Evolutionary conservation across 2,888 invertebrate species (phyloP).

Genomic region (Terebella lapidaria): DNA sequence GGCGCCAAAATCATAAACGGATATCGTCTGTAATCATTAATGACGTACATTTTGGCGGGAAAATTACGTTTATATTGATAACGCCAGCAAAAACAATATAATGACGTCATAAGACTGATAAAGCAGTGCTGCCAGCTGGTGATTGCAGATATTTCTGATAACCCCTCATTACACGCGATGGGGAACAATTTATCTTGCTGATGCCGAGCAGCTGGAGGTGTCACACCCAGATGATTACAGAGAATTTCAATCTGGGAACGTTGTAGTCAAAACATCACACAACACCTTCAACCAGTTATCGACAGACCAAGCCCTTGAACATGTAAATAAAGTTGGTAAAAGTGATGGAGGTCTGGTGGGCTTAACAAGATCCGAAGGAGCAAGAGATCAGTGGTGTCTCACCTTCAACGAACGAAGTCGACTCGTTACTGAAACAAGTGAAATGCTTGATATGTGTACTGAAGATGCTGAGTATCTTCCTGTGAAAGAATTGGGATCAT

Average conservation of each 20-base stretch:
- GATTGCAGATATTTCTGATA: too few relatives aligned
- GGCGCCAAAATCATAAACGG: too few relatives aligned
- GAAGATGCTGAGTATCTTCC: too few relatives aligned
- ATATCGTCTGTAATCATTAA: too few relatives aligned
- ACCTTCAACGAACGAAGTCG: not conserved
- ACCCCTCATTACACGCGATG: constrained; percentile 5
- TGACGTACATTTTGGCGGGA: too few relatives aligned
- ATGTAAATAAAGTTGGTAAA: not conserved
- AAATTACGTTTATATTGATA: too few relatives aligned
- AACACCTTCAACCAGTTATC: not conserved
- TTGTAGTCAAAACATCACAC: not conserved
- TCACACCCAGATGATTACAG: not conserved
- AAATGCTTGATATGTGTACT: not conserved
- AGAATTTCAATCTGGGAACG: not conserved
- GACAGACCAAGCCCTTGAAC: not conserved
- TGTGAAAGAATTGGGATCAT: not conserved
- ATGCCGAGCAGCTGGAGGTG: not conserved
- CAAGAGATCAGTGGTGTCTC: not conserved
- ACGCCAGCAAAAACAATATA: too few relatives aligned
- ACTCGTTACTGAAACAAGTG: not conserved
- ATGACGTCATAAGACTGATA: too few relatives aligned
- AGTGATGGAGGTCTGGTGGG: not conserved
- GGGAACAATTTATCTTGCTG: constrained; percentile 2
- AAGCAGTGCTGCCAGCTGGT: too few relatives aligned
- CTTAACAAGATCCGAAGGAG: not conserved